Base-by-base conservation (phyloP, 1,140 invertebrate species). In the Plectus sambesii region DNA sequence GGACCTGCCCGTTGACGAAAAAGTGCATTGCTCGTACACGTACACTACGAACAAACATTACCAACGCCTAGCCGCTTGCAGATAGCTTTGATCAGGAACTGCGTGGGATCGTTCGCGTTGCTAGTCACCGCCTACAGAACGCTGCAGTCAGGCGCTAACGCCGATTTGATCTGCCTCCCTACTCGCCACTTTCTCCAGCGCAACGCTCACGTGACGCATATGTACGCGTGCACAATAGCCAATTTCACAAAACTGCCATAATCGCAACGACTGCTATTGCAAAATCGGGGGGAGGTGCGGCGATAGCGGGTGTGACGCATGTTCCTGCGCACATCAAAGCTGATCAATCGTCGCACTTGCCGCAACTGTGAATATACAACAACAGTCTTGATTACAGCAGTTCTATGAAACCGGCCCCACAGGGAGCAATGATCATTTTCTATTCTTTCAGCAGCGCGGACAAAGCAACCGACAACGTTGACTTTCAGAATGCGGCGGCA, bases 1-100 rank as follows among this genome's bases (percentile, higher is more conserved):
- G 22, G 63, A 66, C 43, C 27, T 69, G 22, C 30, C 41, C 15
- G 45, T 53, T 6, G 29, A 46, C 8, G 53, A 69, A 46, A 62
- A 64, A 58, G 63, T 65, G 20, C 9, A 46, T 22, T 4, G 27
- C 24, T 50, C 49, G 20, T 8, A 1, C 49, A 17, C 24, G 4
- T 39, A 20, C 9, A 9, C 41, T 35, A 15, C 19, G 22, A 8
- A 3, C n/a, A 53, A 20, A 48, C 25, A 51, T 1, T 30, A 3
- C 0, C 19, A 17, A 42, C 23, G 12, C 12, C 22, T 15, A 2
- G 2, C 2, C 15, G 15, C 15, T 41, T 45, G 6, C 12, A 60
- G 58, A 27, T 52, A 25, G 25, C 39, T 20, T 36, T 60, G 24
- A 36, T 63, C 5, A 17, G 47, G 22, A 41, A 20, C 8, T 60